Percentiles rank a stretch among this genome's conserved stretches.
These are phyloP conservation scores for Oreochromis aureus DNA, from an alignment of 2,113 vertebrate species.

Conservation along the genomic window DNA sequence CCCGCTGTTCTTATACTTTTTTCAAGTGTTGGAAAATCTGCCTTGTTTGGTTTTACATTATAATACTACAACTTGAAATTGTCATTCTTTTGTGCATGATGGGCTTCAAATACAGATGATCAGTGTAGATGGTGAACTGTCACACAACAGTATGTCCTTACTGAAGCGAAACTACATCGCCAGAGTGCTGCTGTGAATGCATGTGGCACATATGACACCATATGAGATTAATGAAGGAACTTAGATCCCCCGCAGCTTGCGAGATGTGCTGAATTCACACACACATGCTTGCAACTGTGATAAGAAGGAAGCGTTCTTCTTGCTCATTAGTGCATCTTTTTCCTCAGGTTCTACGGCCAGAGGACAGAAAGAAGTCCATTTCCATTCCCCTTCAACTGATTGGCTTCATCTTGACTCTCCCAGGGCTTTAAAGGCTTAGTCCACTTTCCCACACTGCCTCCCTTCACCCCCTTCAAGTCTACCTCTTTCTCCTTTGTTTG, in stretches of 20 bases:
- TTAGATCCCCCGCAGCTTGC: background rate
- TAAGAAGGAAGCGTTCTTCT: background rate
- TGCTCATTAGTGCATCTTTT: conserved; percentile 32
- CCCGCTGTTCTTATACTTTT: background rate
- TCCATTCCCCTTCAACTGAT: conserved; percentile 23
- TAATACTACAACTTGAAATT: conserved; percentile 4
- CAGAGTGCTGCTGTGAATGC: background rate
- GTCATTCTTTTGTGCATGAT: background rate
- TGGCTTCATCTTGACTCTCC: background rate
- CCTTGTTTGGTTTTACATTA: conserved; percentile 3
- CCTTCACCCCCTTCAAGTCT: background rate
- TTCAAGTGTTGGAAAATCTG: background rate
- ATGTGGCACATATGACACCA: background rate
- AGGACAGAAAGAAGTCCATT: conserved; percentile 20
- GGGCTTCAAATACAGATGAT: background rate
- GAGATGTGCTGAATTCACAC: background rate
- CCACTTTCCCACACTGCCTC: background rate
- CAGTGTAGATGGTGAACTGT: background rate
- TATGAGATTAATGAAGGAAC: conserved; percentile 2
- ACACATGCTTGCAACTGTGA: background rate
- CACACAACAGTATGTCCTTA: background rate
- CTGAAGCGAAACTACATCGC: background rate
- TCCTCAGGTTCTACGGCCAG: conserved; percentile 2
- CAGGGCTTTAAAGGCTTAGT: conserved; percentile 1
- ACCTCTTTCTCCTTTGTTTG: background rate